Conservation (phyloP, 2,113 vertebrate genomes). For the Athene noctua region DNA sequence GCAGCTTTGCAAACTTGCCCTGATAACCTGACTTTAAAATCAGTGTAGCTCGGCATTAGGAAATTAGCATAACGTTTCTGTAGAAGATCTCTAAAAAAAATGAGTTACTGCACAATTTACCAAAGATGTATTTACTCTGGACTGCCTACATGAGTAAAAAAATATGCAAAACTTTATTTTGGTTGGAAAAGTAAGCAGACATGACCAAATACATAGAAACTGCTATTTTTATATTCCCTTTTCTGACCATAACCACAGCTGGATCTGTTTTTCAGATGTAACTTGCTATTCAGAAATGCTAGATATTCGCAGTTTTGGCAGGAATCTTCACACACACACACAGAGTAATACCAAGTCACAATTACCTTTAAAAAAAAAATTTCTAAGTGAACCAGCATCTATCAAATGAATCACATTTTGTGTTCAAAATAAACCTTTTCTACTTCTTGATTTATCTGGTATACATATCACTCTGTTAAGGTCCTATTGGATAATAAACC, state of each 20-base stretch:
- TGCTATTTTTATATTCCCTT: slow-evolving; percentile 27
- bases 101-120: background rate
- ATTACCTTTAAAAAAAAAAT: background rate
- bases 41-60: background rate
- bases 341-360: background rate
- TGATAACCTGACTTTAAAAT: slow-evolving; percentile 5
- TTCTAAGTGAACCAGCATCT: background rate
- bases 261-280: slow-evolving; percentile 49
- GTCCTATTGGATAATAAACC: background rate
- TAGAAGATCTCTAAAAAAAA: background rate
- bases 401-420: background rate
- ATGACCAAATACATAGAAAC: slow-evolving; percentile 49
- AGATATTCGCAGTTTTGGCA: background rate
- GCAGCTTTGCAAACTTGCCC: background rate
- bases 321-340: background rate
- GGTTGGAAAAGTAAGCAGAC: slow-evolving; percentile 62
- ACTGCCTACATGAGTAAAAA: background rate
- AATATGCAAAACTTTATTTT: slow-evolving; percentile 47
- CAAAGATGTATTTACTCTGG: background rate
- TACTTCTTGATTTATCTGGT: background rate
- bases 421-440: background rate
- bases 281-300: slow-evolving; percentile 17
- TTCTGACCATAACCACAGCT: slow-evolving; percentile 31
- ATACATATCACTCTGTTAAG: background rate
- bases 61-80: background rate